Evolutionary conservation across 2,888 invertebrate species (phyloP).

Genomic region (Tortrix viridana): DNA sequence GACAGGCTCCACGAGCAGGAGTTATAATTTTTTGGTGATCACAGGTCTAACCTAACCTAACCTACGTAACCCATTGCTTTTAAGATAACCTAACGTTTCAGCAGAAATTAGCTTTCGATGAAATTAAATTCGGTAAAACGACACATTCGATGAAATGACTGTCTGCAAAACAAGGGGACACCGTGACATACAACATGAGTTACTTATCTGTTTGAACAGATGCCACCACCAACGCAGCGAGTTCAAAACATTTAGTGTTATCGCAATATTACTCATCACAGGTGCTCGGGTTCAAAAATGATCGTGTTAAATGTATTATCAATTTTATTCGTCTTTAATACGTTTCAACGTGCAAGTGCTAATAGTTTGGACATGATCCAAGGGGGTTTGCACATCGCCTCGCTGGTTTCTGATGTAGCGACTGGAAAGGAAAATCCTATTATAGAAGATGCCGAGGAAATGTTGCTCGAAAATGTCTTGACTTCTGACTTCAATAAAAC

Average conservation of each 20-base stretch:
- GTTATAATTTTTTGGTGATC: too few relatives aligned
- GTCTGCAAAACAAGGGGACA: too few relatives aligned
- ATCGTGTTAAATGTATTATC: not conserved
- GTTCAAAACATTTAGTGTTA: not conserved
- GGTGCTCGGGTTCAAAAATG: slow-evolving; percentile 10
- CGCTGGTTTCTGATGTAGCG: not conserved
- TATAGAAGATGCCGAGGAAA: not conserved
- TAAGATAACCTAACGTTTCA: too few relatives aligned
- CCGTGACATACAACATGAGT: not conserved
- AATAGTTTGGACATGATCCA: not conserved
- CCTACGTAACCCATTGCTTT: too few relatives aligned
- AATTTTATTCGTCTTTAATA: not conserved
- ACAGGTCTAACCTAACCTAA: too few relatives aligned
- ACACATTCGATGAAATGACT: too few relatives aligned
- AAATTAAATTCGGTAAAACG: too few relatives aligned
- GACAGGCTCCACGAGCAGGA: too few relatives aligned
- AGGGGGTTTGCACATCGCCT: not conserved
- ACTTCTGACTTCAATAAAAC: not conserved
- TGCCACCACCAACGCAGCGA: not conserved
- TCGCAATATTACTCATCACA: not conserved
- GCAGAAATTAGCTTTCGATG: too few relatives aligned
- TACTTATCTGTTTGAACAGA: slow-evolving; percentile 8
- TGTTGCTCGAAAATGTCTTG: not conserved
- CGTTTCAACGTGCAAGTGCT: not conserved
- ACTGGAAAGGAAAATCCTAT: not conserved